Conservation (phyloP, 2,888 invertebrate species). For the Leptinotarsa rubiginosa region DNA sequence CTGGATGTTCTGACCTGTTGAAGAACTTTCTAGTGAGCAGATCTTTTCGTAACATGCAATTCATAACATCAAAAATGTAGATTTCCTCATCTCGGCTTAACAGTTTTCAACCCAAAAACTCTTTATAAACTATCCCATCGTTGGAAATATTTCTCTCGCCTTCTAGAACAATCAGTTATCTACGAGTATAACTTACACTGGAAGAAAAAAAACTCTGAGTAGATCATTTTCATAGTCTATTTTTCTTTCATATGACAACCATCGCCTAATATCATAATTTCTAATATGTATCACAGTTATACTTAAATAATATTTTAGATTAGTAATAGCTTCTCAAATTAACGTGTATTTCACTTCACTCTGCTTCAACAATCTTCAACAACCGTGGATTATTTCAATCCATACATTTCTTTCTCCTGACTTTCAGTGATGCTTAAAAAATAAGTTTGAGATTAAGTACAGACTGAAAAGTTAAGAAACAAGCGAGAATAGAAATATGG, state of each 20-base stretch:
- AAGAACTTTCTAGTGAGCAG: too few relatives aligned
- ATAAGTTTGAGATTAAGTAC: not conserved
- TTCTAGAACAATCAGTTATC: not conserved
- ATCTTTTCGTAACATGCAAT: too few relatives aligned
- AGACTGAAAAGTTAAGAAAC: not conserved
- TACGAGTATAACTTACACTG: not conserved
- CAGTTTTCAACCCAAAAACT: too few relatives aligned
- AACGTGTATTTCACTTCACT: not conserved
- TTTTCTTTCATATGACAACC: constrained; percentile 5
- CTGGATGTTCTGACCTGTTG: too few relatives aligned
- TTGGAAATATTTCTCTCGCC: too few relatives aligned
- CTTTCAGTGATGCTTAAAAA: constrained; percentile 18
- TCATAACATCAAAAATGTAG: too few relatives aligned
- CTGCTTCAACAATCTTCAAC: not conserved
- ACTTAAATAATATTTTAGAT: constrained; percentile 13
- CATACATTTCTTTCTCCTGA: constrained; percentile 18
- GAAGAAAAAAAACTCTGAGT: not conserved
- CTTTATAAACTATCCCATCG: too few relatives aligned
- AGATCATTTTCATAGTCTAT: constrained; percentile 4
- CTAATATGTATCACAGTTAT: constrained; percentile 19
- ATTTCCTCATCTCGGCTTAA: too few relatives aligned
- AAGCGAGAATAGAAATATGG: constrained; percentile 8
- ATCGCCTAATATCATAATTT: constrained; percentile 14
- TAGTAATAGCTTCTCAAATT: constrained; percentile 16
- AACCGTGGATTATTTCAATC: constrained; percentile 15